Evolutionary conservation across 2,888 invertebrate species (phyloP).

Genomic region (Pollenia angustigena): DNA sequence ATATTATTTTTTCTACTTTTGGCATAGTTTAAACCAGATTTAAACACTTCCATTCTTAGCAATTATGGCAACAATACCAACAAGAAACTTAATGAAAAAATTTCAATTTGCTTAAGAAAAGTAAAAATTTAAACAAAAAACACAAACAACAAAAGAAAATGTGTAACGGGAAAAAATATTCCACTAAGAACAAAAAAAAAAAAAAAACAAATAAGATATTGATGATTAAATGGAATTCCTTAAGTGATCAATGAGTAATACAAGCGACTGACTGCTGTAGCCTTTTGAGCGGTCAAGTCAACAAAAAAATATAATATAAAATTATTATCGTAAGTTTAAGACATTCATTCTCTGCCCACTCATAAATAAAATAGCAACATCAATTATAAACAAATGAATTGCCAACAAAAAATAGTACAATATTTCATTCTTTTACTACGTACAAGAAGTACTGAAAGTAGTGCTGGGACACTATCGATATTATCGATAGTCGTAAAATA

Average conservation of each 20-base stretch:
- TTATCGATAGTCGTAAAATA: too few relatives aligned
- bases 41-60: background rate
- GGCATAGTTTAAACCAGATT: background rate
- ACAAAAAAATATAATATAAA: conserved; percentile 13
- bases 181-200: background rate
- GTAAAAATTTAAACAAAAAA: conserved; percentile 15
- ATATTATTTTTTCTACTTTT: background rate
- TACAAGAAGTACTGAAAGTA: background rate
- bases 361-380: conserved; percentile 39
- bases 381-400: conserved; percentile 22
- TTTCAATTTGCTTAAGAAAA: background rate
- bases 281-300: conserved; percentile 2
- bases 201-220: conserved; percentile 34
- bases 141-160: background rate
- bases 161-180: conserved; percentile 43
- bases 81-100: conserved; percentile 15
- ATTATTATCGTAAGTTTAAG: conserved; percentile 33
- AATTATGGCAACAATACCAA: background rate
- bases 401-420: conserved; percentile 23
- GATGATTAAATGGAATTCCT: conserved; percentile 69
- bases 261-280: background rate
- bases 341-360: conserved; percentile 59
- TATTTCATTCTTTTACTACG: conserved; percentile 31
- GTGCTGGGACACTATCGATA: too few relatives aligned
- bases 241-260: conserved; percentile 70